These are phyloP conservation scores for Daboia siamensis DNA, from an alignment of 2,113 vertebrate species.

Conservation along the genomic window DNA sequence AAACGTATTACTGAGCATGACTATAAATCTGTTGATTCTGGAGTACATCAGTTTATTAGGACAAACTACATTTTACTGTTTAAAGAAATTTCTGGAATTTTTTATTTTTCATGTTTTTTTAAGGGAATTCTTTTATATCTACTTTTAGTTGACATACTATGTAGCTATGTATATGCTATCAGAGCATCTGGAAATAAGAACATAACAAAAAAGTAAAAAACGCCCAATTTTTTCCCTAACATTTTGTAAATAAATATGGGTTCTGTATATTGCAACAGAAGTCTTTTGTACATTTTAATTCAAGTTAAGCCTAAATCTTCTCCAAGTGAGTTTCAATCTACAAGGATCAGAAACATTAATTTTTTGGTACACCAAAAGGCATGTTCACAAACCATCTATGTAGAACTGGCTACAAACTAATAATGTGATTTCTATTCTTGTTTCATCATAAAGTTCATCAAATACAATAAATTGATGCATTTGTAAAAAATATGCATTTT, in stretches of 20 bases:
- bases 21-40: constrained; percentile 15
- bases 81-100: constrained; percentile 53
- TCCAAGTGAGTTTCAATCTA: constrained; percentile 41
- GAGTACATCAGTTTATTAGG: constrained; percentile 30
- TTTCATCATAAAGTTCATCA: constrained; percentile 72
- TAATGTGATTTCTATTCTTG: constrained; percentile 65
- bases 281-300: constrained; percentile 43
- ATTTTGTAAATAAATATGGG: constrained; percentile 38
- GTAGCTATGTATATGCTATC: constrained; percentile 62
- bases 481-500: constrained; percentile 71
- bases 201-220: constrained; percentile 65
- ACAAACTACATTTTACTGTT: constrained; percentile 28
- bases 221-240: constrained; percentile 49
- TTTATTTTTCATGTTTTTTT: neutral
- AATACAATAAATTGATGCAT: constrained; percentile 74
- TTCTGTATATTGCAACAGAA: constrained; percentile 45
- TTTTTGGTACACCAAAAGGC: constrained; percentile 67
- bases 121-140: constrained; percentile 60
- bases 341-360: constrained; percentile 37
- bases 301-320: constrained; percentile 38
- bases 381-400: constrained; percentile 73
- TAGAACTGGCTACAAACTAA: constrained; percentile 73
- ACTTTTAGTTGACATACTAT: constrained; percentile 53
- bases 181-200: constrained; percentile 40
- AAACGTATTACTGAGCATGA: constrained; percentile 19